Conservation (phyloP, 1,140 invertebrate genomes). For the Agrypnia vestita region DNA sequence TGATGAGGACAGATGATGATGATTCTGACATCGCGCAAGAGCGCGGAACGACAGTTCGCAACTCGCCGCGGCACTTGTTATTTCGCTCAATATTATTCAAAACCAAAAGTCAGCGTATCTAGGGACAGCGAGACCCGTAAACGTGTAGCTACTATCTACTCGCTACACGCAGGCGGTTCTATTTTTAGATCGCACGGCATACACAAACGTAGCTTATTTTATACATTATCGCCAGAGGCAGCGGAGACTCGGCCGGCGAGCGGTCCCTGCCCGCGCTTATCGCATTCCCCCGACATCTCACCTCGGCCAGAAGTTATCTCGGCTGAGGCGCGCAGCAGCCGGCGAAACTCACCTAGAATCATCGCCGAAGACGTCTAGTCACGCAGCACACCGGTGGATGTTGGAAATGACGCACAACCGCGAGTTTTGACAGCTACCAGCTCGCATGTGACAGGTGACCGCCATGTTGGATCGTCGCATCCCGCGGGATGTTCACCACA, state of each 20-base stretch:
- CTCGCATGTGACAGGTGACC: slow-evolving; percentile 42
- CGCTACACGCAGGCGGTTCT: slow-evolving; percentile 49
- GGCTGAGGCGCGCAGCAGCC: background rate
- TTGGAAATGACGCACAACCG: slow-evolving; percentile 19
- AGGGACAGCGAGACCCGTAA: slow-evolving; percentile 30
- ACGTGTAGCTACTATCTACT: slow-evolving; percentile 29
- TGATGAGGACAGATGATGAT: too few relatives aligned
- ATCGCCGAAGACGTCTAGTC: slow-evolving; percentile 20
- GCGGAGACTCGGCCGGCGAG: background rate
- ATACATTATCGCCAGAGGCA: slow-evolving; percentile 45
- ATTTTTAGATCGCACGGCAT: slow-evolving; percentile 50
- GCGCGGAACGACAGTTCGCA: background rate
- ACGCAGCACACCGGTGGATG: slow-evolving; percentile 1
- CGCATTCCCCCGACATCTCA: slow-evolving; percentile 42
- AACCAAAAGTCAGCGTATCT: slow-evolving; percentile 39
- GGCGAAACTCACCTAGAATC: slow-evolving; percentile 35
- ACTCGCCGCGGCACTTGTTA: background rate
- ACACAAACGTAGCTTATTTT: slow-evolving; percentile 52
- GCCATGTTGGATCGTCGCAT: slow-evolving; percentile 47
- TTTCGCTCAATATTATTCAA: slow-evolving; percentile 33
- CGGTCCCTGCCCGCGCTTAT: slow-evolving; percentile 32
- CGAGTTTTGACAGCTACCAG: slow-evolving; percentile 37
- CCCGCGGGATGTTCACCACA: slow-evolving; percentile 47
- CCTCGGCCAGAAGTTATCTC: slow-evolving; percentile 32
- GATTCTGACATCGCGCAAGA: too few relatives aligned